Base-by-base conservation (phyloP, 30 jellyfish, hydroid and myxozoan species). In the Rhopilema esculentum region DNA sequence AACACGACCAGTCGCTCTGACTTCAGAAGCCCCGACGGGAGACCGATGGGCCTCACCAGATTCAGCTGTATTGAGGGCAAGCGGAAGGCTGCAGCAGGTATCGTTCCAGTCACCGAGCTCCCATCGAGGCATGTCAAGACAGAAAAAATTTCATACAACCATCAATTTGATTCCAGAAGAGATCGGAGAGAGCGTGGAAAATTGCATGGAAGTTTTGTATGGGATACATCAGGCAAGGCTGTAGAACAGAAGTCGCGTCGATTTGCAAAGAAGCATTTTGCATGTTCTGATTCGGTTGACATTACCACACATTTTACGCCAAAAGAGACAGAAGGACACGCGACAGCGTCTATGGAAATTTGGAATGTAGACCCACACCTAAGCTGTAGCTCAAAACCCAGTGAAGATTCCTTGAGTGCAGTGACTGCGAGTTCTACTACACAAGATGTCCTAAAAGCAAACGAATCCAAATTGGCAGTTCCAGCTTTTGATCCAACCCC, bases 191-290 rank as follows among this genome's bases (percentile, higher is more conserved):
- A 77, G 53, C 49, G 97, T 24, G 97, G 97, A 24, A 85, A 83
- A 48, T 80, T 85, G 6, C 96, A 91, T 26, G 97, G 97, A 17
- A 75, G 93, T 33, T 80, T 91, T 50, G 97, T 91, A 16, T 91
- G 97, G 97, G 92, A 84, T 31, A 69, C 92, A 52, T 49, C 86
- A 27, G 32, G 48, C n/a, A 76, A 52, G 26, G 28, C 63, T 27
- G 53, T 20, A 29, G 50, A 28, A 25, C 26, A 48, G 64, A 69
- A 26, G 19, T 33, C 30, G 16, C 75, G 86, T 4, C 73, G 92
- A 16, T 84, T 69, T 40, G 92, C 80, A 15, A 84, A 72, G 66
- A 61, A 85, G 33, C 66, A 70, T 50, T 84, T 84, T 57, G 81
- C 9, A 1, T 18, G 15, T 66, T 40, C 57, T 12, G 57, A 40